Evolutionary conservation across 2,797 vertebrate genomes (phyloP).

Genomic region (Triplophysa bombifrons): DNA sequence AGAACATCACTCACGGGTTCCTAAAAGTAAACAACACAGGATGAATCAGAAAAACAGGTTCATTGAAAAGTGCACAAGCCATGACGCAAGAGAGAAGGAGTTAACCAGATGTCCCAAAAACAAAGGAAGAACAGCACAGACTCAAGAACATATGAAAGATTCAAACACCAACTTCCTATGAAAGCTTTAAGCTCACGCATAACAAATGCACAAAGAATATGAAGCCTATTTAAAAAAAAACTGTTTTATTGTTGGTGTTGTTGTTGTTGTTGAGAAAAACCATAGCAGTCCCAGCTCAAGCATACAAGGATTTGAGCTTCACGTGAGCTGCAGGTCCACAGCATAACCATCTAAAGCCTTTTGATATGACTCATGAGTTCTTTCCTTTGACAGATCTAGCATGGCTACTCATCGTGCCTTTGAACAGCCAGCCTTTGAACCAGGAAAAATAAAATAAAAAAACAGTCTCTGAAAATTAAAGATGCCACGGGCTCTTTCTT

Average conservation of each 20-base stretch:
- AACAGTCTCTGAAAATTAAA: not conserved
- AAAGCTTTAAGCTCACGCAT: not conserved
- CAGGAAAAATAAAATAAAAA: not conserved
- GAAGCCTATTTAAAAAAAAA: too few relatives aligned
- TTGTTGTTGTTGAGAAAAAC: too few relatives aligned
- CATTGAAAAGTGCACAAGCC: not conserved
- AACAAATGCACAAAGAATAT: not conserved
- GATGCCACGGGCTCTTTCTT: not conserved
- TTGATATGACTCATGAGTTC: not conserved
- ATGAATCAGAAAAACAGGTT: not conserved
- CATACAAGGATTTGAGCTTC: not conserved
- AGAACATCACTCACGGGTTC: conserved; percentile 60
- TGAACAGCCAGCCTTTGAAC: conserved; percentile 1
- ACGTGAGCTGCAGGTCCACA: conserved; percentile 18
- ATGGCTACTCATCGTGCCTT: not conserved
- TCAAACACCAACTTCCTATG: not conserved
- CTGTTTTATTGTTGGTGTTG: too few relatives aligned
- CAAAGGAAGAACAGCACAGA: not conserved
- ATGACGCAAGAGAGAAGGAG: not conserved
- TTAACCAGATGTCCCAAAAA: not conserved
- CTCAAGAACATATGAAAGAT: not conserved
- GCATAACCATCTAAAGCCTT: conserved; percentile 1
- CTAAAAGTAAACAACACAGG: conserved; percentile 25
- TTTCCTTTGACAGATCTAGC: not conserved
- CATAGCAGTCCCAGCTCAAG: not conserved